Base-by-base conservation (phyloP, 2,888 invertebrate species). In the Stramonita haemastoma region DNA sequence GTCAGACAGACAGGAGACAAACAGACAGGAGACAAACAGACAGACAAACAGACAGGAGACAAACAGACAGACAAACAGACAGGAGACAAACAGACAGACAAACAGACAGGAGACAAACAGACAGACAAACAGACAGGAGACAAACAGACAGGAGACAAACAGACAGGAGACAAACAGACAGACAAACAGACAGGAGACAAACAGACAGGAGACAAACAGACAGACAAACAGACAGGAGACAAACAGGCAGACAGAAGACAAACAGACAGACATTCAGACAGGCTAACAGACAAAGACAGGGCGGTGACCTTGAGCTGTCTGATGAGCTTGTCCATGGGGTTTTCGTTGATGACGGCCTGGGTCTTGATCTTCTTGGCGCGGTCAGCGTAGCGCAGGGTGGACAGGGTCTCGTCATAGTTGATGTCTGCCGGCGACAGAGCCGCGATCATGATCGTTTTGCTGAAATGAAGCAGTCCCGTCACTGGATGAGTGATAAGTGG, bases 381-480 rank as follows among this genome's bases (percentile, higher is more conserved):
- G 92, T 96, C 96, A 57, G 96, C 96, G 91, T 96, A 96, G 11
- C 96, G 92, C 81, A 96, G 93, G 4, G 96, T 96, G 73, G 94
- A 93, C 70, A 96, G 90, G 0, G 96, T 96, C 92, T 96, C 96
- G 88, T 96, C 96, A 90, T 95, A 96, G 92, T 96, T 96, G 66
- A 96, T 96, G 90, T 96, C 96, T 36, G 96, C 96, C 6, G 96
- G 96, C 0, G 96, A 96, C 66, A 96, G 91, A 29, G 96, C 96
- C 46, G 96, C 96, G 87, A 96, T 96, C 96, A 96, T 96, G n/a
- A 96, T 94, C 0, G 96, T 96, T 94, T 96, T 96, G 92, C 96
- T 96, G 93, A 77, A 92, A 70, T 26, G 70, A 70, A 70, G 22
- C 8, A 70, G 22, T 26, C 19, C 26, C 19, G 8, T 8, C 19